These are phyloP conservation scores for Volucella zonaria DNA, from an alignment of 2,888 invertebrate genomes.

Conservation along the genomic window DNA sequence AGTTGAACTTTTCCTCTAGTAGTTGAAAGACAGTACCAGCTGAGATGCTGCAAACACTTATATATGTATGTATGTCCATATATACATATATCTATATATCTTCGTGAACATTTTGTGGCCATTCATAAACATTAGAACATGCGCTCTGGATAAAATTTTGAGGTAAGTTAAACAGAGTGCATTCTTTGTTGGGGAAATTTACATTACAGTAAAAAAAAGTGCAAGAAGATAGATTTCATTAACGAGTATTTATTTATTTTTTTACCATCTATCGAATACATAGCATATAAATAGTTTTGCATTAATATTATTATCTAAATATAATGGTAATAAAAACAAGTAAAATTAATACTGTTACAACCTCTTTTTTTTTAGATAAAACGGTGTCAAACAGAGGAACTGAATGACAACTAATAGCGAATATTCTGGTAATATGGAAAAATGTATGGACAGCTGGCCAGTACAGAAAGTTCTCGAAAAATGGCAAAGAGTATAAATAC, in stretches of 20 bases:
- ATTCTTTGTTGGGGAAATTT: not conserved
- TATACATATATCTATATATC: too few relatives aligned
- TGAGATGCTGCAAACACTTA: constrained; percentile 67
- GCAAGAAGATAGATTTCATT: not conserved
- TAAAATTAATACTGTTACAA: too few relatives aligned
- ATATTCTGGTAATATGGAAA: too few relatives aligned
- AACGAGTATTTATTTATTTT: not conserved
- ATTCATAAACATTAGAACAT: constrained; percentile 68
- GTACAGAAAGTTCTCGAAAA: too few relatives aligned
- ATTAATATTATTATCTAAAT: too few relatives aligned
- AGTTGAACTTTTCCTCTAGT: constrained; percentile 8
- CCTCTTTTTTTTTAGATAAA: too few relatives aligned
- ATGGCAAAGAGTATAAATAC: too few relatives aligned
- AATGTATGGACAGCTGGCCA: too few relatives aligned
- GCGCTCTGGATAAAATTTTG: constrained; percentile 47
- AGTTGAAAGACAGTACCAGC: constrained; percentile 54
- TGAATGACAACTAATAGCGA: too few relatives aligned
- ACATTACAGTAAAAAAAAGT: not conserved
- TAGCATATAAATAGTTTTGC: too few relatives aligned
- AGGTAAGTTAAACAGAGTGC: constrained; percentile 16
- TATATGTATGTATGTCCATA: not conserved
- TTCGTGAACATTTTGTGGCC: constrained; percentile 27
- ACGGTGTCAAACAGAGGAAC: too few relatives aligned
- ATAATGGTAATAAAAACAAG: too few relatives aligned
- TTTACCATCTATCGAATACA: not conserved